Conservation (phyloP, 2,888 invertebrate genomes). For the Himalopsyche kuldschensis region DNA sequence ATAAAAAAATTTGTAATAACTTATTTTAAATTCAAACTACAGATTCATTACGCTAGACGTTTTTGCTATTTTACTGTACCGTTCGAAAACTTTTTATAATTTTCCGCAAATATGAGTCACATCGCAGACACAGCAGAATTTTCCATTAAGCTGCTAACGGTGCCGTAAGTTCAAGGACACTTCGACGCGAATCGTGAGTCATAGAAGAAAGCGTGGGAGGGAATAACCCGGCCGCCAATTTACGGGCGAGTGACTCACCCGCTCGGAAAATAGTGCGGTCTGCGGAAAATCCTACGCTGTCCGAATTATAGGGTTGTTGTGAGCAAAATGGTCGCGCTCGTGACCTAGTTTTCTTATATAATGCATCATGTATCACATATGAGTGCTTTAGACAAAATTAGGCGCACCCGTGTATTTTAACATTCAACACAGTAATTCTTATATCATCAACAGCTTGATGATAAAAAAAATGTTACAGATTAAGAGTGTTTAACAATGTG, state of each 20-base stretch:
- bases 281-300: neutral
- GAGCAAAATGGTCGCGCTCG: neutral
- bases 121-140: neutral
- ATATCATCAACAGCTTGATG: too few species aligned
- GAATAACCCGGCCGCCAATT: neutral
- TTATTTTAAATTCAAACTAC: too few species aligned
- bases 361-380: neutral
- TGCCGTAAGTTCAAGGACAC: constrained; percentile 14
- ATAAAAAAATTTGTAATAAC: too few species aligned
- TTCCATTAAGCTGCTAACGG: neutral
- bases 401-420: neutral
- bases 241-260: constrained; percentile 4
- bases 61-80: too few species aligned
- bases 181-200: neutral
- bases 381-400: neutral
- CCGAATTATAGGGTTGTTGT: neutral
- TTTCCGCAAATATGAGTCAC: neutral
- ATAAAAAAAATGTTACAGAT: too few species aligned
- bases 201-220: neutral
- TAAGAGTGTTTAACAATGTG: too few species aligned
- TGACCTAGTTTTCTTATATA: neutral
- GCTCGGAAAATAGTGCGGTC: neutral
- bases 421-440: too few species aligned
- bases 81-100: neutral
- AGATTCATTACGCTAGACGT: too few species aligned